Conservation (phyloP, 2,113 vertebrate genomes). For the Platycercus adscitus region DNA sequence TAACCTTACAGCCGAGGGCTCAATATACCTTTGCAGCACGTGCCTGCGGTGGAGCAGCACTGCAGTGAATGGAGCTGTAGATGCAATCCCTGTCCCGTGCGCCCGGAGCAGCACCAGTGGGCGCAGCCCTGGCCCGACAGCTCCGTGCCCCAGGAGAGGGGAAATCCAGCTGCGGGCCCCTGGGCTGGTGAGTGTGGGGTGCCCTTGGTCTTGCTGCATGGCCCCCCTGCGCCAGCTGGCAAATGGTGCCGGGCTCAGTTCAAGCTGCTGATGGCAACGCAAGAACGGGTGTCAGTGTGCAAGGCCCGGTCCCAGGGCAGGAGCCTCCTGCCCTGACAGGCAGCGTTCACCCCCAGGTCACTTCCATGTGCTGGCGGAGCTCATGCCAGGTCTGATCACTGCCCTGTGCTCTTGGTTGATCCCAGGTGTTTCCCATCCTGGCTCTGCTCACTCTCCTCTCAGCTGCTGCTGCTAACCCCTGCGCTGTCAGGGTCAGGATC, state of each 20-base stretch:
- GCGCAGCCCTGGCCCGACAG: neutral
- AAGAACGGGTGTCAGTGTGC: fast-evolving
- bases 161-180: neutral
- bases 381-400: neutral
- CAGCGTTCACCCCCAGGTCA: fast-evolving
- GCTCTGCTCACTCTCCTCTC: fast-evolving
- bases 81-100: fast-evolving
- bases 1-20: neutral
- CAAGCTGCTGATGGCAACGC: neutral
- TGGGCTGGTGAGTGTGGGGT: neutral
- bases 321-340: fast-evolving
- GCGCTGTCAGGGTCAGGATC: neutral
- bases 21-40: fast-evolving
- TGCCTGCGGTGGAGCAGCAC: neutral
- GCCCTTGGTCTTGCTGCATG: fast-evolving
- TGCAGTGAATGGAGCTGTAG: neutral
- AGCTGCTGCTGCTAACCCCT: fast-evolving
- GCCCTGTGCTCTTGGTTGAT: neutral
- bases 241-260: fast-evolving
- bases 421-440: fast-evolving
- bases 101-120: fast-evolving
- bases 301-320: neutral
- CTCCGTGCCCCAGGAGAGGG: neutral
- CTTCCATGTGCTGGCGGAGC: neutral
- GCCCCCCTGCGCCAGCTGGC: neutral